Evolutionary conservation across 1,140 invertebrate species (phyloP), one percentile per base, ranked within the genome.

Genomic region (Samia ricini): DNA sequence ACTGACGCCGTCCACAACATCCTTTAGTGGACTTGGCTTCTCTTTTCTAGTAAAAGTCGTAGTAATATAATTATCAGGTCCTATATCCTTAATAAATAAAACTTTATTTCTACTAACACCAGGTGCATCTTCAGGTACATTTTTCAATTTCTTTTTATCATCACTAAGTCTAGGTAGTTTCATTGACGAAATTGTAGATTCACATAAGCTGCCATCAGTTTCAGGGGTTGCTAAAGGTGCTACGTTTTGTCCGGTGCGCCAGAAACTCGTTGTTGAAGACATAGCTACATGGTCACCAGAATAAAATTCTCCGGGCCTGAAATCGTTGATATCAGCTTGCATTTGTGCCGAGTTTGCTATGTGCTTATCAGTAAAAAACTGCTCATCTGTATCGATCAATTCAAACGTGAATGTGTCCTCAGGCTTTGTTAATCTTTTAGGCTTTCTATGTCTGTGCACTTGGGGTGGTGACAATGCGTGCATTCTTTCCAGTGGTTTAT

Each of bases 361-460:
- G 66, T 90, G 85, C 61, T 85, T 89, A 63, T 89, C 85, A n/a
- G 87, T 88, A 69, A 89, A 89, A 73, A 90, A 91, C 56, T 90
- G 85, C 79, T 91, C 95, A 77, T 95, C 95, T 20, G 94, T 95
- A 74, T 95, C 95, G 58, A 95, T 95, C 49, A 96, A 93, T 83
- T 96, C 95, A 82, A 96, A 95, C 63, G 92, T 93, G 80, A 96
- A 96, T 59, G 93, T 93, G 79, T 95, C 95, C 89, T 96, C 95
- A 2, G 90, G 90, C 66, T 93, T 93, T 59, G 79, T 90, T 70
- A 88, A 77, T 75, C 91, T 91, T 81, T 92, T 92, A 61, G 92
- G 92, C 79, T 93, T 93, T 64, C 92, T 88, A 80, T 93, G 92
- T 64, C 93, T 87, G 42, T 92, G 91, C 58, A 91, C 89, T 60